Base-by-base conservation (phyloP, 2,113 vertebrate genomes). In the Notiomystis cincta region DNA sequence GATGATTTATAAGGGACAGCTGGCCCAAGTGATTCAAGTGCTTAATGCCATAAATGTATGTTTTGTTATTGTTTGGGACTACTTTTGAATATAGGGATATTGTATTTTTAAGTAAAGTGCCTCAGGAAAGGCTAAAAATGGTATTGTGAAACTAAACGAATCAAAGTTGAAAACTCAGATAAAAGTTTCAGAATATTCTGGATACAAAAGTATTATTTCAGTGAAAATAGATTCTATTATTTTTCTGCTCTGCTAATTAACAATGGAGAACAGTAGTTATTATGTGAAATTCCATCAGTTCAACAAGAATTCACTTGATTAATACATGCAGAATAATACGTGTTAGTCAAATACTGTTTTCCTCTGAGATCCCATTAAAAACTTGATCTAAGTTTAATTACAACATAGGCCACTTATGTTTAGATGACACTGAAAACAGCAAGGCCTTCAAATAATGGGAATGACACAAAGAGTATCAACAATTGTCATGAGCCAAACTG, bases 291-390 rank as follows among this genome's bases (percentile, higher is more conserved):
- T 90, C 42, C 4, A 1, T 48, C 90, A 91, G 54, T 90, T 96
- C 69, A 83, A 93, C 38, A 85, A 96, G 84, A 96, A 96, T 90
- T 95, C 66, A 51, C 38, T 95, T 90, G 78, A 96, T 94, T 93
- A 96, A 95, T 91, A 86, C 62, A 86, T 83, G 87, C 58, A 94
- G 78, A 96, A 91, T 96, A 86, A 87, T 96, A 76, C 62, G 76
- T 80, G 54, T 83, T 91, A 96, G 82, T 90, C 85, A 96, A 95
- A 90, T 53, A 85, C 30, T 88, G 75, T 95, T 96, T 96, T 96
- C 93, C 87, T 96, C 75, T 73, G 93, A 97, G 95, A 96, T 80
- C 62, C 90, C 64, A 96, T 94, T 96, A 96, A 96, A 84, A 96
- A 94, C 37, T 58, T 76, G 60, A 94, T 96, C 87, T 88, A 96